Evolutionary conservation across 1,140 invertebrate genomes (phyloP).

Genomic region (Thaumatotibia leucotreta): DNA sequence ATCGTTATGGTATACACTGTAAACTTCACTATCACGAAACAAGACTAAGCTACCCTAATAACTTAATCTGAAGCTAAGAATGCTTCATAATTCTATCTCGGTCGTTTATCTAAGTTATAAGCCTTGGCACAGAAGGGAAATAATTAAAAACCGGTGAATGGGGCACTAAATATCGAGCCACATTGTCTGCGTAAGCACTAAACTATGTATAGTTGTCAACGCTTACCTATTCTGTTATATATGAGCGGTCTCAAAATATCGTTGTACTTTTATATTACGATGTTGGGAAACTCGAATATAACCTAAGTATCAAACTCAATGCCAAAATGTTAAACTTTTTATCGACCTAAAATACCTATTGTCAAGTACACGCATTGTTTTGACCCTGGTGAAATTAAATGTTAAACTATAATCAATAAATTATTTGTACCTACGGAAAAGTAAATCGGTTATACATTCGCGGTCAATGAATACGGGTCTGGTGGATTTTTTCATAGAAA

Average conservation of each 20-base stretch:
- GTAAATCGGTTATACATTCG: too few species aligned
- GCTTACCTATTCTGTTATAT: not conserved
- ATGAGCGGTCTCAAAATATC: not conserved
- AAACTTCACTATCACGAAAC: not conserved
- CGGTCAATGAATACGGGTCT: too few species aligned
- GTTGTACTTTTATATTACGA: not conserved
- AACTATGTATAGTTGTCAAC: slow-evolving; percentile 16
- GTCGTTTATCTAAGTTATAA: slow-evolving; percentile 25
- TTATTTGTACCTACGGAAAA: too few species aligned
- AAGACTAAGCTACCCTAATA: not conserved
- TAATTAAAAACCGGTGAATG: slow-evolving; percentile 32
- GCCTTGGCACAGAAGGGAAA: slow-evolving; percentile 2
- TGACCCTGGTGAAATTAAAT: too few species aligned
- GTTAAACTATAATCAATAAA: too few species aligned
- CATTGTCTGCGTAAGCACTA: slow-evolving; percentile 24
- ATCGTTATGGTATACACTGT: not conserved
- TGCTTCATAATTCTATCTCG: slow-evolving; percentile 26
- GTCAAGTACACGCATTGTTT: too few species aligned
- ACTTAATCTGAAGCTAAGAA: slow-evolving; percentile 6
- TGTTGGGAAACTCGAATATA: too few species aligned
- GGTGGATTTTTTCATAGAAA: too few species aligned
- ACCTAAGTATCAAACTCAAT: too few species aligned
- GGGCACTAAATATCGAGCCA: slow-evolving; percentile 27
- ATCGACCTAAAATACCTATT: too few species aligned
- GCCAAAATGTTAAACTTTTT: too few species aligned